These are phyloP conservation scores for Eretmocerus hayati DNA, from an alignment of 2,888 invertebrate genomes.

Conservation along the genomic window DNA sequence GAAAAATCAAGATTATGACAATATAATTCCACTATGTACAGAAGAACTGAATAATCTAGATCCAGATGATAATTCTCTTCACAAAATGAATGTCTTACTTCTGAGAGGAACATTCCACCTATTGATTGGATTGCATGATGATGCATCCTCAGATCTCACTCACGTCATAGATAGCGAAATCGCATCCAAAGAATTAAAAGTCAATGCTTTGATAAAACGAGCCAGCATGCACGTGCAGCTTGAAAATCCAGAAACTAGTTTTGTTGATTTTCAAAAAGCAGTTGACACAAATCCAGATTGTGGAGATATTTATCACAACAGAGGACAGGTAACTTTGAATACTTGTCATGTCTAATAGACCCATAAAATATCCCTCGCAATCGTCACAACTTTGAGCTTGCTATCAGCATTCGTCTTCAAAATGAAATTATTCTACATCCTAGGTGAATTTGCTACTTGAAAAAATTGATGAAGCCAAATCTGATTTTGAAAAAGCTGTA, in stretches of 20 bases:
- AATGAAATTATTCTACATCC: neutral
- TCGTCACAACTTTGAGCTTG: neutral
- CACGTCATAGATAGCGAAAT: conserved; percentile 61
- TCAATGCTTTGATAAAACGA: conserved; percentile 82
- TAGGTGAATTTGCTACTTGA: conserved; percentile 78
- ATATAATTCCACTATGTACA: conserved; percentile 71
- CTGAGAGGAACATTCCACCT: conserved; percentile 79
- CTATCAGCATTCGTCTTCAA: neutral
- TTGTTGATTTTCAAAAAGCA: conserved; percentile 74
- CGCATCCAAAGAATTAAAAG: conserved; percentile 58
- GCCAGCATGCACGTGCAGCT: conserved; percentile 78
- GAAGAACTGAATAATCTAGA: conserved; percentile 65
- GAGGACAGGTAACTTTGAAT: conserved; percentile 58
- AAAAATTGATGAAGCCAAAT: conserved; percentile 70
- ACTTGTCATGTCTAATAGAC: neutral
- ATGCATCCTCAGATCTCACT: conserved; percentile 66
- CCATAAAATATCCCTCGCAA: too few species aligned
- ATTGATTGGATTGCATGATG: conserved; percentile 67
- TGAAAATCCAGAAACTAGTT: conserved; percentile 64
- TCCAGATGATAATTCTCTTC: conserved; percentile 32
- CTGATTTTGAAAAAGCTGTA: conserved; percentile 77
- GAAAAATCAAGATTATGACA: conserved; percentile 65
- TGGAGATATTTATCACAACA: conserved; percentile 86
- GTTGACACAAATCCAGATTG: conserved; percentile 70
- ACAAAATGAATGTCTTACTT: conserved; percentile 62